Base-by-base conservation (phyloP, 2,797 vertebrate species). In the Furcifer pardalis region DNA sequence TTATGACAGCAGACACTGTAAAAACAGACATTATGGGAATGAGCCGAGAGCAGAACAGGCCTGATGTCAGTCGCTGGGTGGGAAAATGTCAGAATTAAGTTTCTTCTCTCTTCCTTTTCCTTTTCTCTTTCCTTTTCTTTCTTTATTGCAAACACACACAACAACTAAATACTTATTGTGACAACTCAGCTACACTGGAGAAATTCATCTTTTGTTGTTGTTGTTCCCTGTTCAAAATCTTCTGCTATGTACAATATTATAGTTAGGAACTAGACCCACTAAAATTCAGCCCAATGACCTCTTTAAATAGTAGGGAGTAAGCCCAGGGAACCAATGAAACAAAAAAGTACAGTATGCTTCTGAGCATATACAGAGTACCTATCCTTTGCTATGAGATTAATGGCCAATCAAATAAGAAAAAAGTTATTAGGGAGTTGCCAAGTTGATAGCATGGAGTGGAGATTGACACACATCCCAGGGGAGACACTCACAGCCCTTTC, bases 1-100 rank as follows among this genome's bases (percentile, higher is more conserved):
- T 52, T 42, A 62, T 77, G 72, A 82, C n/a, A 75, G 62, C 77
- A 81, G 40, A 79, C 75, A 88, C n/a, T 37, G 69, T 63, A 88
- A 71, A n/a, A 72, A 81, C 82, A 75, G 30, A 69, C 66, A 23
- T 52, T 35, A 10, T 30, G 35, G 68, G 73, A 73, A 72, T n/a
- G 68, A 73, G 32, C 68, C n/a, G 32, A 73, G 69, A 63, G 76
- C 66, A 49, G 42, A 63, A 63, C 66, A 63, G 44, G n/a, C 73
- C 52, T 73, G 68, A 63, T 79, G 83, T 76, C 82, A 77, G 49
- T 68, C 73, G 40, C 44, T 42, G 44, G 52, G 46, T 15, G 46
- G 10, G 49, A 65, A 83, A 63, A 69, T 69, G 74, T 69, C 74
- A 77, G n/a, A 63, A 77, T 77, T 68, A 69, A 42, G 49, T n/a